Evolutionary conservation across 2,888 invertebrate genomes (phyloP).

Genomic region (Serripes groenlandicus): DNA sequence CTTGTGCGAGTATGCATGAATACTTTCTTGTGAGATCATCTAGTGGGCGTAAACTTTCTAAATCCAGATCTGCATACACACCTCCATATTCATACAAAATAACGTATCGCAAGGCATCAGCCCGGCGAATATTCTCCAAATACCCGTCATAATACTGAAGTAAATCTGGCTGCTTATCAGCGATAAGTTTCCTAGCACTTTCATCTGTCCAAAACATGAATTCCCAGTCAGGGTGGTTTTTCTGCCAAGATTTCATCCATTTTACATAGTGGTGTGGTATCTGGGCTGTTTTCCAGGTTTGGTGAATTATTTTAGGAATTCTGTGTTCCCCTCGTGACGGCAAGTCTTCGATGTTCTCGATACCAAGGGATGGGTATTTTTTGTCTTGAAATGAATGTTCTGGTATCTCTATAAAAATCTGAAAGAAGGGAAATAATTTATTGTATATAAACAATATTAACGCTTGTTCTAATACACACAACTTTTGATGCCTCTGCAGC

Average conservation of each 20-base stretch:
- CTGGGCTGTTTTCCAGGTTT: constrained; percentile 78
- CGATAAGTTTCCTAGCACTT: constrained; percentile 79
- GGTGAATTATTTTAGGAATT: constrained; percentile 77
- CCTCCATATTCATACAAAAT: constrained; percentile 84
- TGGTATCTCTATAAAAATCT: constrained; percentile 17
- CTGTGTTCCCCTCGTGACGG: constrained; percentile 37
- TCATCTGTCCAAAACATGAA: constrained; percentile 85
- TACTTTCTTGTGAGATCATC: constrained; percentile 67
- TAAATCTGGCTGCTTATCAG: constrained; percentile 76
- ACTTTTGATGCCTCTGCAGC: no score
- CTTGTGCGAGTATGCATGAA: constrained; percentile 79
- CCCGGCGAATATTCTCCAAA: constrained; percentile 78
- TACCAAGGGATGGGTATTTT: constrained; percentile 48
- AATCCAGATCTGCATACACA: constrained; percentile 84
- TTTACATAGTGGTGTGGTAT: constrained; percentile 75
- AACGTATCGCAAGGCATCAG: constrained; percentile 83
- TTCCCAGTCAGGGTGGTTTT: constrained; percentile 82
- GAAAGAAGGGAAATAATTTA: not conserved
- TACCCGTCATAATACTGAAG: constrained; percentile 79
- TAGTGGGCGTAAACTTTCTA: constrained; percentile 80
- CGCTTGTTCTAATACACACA: no score
- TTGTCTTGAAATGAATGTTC: constrained; percentile 6
- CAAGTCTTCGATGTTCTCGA: constrained; percentile 48
- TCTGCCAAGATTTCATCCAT: constrained; percentile 81
- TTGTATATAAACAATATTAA: no score